Conservation (phyloP, 2,113 vertebrate genomes). For the Sceloporus tristichus region DNA sequence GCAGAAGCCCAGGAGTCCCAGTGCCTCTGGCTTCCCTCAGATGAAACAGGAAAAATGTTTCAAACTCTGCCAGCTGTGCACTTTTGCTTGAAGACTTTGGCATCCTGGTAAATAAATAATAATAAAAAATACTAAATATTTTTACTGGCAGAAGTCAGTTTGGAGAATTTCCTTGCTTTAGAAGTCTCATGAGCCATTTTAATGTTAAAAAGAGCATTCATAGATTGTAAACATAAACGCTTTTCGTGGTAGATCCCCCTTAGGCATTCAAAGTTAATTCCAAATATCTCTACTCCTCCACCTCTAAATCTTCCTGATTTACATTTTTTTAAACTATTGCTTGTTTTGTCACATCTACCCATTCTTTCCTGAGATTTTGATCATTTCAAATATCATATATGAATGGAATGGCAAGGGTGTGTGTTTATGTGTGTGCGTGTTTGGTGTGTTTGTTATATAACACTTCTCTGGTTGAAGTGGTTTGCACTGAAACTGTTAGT, state of each 20-base stretch:
- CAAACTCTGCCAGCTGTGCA: too few species aligned
- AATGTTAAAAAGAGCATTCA: neutral
- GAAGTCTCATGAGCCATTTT: neutral
- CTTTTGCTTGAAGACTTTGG: too few species aligned
- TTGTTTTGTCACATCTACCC: neutral
- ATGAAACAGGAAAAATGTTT: too few species aligned
- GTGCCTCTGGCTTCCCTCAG: too few species aligned
- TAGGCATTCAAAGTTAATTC: neutral
- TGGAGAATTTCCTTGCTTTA: constrained; percentile 38
- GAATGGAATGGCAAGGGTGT: neutral
- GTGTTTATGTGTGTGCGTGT: neutral
- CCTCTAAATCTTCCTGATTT: neutral
- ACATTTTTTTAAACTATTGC: neutral
- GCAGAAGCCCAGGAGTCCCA: too few species aligned
- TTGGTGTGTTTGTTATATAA: too few species aligned
- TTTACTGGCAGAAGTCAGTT: constrained; percentile 33
- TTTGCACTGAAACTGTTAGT: neutral
- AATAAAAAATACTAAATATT: neutral
- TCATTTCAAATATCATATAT: neutral
- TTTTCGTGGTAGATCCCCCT: neutral
- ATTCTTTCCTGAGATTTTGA: neutral
- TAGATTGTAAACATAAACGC: neutral
- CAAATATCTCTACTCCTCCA: neutral
- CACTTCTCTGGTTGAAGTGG: neutral
- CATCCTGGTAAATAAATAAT: neutral